Evolutionary conservation across 2,888 invertebrate genomes (phyloP).

Genomic region (Drosophila colorata): DNA sequence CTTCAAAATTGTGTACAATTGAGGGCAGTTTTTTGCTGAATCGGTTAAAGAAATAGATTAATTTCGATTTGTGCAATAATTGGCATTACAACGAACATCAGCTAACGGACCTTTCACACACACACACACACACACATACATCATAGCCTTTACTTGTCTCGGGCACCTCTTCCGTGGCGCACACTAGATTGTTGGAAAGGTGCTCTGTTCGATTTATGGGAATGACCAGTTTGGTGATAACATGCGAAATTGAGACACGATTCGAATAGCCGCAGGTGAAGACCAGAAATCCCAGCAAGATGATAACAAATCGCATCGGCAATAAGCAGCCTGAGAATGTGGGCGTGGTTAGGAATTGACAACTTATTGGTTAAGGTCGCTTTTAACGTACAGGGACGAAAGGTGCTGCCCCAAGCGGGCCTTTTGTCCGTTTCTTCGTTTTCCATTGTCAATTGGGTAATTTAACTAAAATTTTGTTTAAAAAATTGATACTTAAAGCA

Average conservation of each 20-base stretch:
- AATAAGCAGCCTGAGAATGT: conserved; percentile 86
- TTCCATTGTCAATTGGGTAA: neutral
- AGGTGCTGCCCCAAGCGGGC: conserved; percentile 25
- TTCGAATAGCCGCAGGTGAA: conserved; percentile 89
- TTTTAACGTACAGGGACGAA: conserved; percentile 14
- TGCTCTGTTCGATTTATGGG: conserved; percentile 16
- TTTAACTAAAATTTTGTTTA: too few relatives aligned
- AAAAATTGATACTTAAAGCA: too few relatives aligned
- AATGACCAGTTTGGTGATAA: conserved; percentile 87
- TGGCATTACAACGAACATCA: too few relatives aligned
- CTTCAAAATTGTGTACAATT: neutral
- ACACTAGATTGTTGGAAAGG: neutral
- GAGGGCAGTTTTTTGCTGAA: too few relatives aligned
- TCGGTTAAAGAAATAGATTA: too few relatives aligned
- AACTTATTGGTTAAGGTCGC: neutral
- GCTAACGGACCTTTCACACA: too few relatives aligned
- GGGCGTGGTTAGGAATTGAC: neutral
- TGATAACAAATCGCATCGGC: conserved; percentile 88
- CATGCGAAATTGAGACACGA: conserved; percentile 89
- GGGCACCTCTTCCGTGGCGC: too few relatives aligned
- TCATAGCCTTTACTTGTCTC: too few relatives aligned
- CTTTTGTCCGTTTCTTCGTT: conserved; percentile 8
- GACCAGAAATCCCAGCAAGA: conserved; percentile 89
- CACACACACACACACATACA: too few relatives aligned
- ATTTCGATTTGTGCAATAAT: too few relatives aligned